Conservation (phyloP, 2,888 invertebrate species). For the Chaetogeoica ovagalla region DNA sequence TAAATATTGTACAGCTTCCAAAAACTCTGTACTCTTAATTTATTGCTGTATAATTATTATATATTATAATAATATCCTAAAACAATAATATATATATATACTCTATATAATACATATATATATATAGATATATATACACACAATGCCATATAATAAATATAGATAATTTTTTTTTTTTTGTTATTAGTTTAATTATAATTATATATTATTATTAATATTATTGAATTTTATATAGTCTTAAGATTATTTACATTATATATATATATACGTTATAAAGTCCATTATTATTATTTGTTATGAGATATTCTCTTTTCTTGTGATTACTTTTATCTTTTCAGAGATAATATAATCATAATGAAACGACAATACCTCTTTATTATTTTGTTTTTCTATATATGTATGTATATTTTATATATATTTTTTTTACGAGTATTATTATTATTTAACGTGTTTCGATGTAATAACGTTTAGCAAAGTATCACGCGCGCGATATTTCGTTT, state of each 20-base stretch:
- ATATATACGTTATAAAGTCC: too few relatives aligned
- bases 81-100: conserved; percentile 32
- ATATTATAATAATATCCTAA: conserved; percentile 31
- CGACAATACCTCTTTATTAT: conserved; percentile 50
- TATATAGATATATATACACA: conserved; percentile 33
- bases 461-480: too few relatives aligned
- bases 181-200: conserved; percentile 41
- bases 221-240: conserved; percentile 14
- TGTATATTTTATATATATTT: too few relatives aligned
- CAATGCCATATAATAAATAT: conserved; percentile 50
- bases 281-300: conserved; percentile 27
- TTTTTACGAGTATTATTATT: background rate
- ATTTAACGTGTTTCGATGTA: conserved; percentile 7
- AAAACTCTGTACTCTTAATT: conserved; percentile 47
- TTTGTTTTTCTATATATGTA: background rate
- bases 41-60: conserved; percentile 48
- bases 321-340: background rate
- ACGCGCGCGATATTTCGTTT: background rate
- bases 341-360: conserved; percentile 43
- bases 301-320: conserved; percentile 53
- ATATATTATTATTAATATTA: conserved; percentile 41
- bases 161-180: conserved; percentile 36
- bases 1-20: conserved; percentile 49
- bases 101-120: conserved; percentile 15
- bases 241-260: background rate